Conservation (phyloP, 2,113 vertebrate genomes). For the Hemichromis elongatus region DNA sequence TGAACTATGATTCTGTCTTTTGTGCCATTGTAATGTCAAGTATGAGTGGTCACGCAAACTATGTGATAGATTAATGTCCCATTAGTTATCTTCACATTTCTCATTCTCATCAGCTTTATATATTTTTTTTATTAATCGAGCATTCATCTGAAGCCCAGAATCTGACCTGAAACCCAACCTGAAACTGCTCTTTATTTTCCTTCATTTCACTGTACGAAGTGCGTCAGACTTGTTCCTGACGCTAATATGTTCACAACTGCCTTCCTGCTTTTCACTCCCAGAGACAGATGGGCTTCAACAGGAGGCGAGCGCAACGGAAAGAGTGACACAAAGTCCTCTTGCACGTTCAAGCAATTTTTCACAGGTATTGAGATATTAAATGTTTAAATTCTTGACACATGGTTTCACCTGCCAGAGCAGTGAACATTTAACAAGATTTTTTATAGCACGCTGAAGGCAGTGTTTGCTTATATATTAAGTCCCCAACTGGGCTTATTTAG, state of each 20-base stretch:
- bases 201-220: background rate
- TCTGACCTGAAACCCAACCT: background rate
- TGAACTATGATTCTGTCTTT: background rate
- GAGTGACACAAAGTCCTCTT: background rate
- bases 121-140: background rate
- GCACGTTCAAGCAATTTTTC: background rate
- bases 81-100: background rate
- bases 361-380: background rate
- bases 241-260: slow-evolving; percentile 2
- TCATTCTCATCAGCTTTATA: background rate
- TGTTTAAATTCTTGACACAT: background rate
- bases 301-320: slow-evolving; percentile 33
- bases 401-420: background rate
- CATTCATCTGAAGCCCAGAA: background rate
- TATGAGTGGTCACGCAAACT: background rate
- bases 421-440: background rate
- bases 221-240: background rate
- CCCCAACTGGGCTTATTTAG: background rate
- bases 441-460: background rate
- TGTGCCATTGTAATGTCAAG: background rate
- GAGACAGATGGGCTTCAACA: background rate
- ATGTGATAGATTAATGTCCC: background rate
- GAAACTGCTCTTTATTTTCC: background rate
- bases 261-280: background rate
- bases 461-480: background rate